Evolutionary conservation across 2,888 invertebrate species (phyloP).

Genomic region (Agrochola macilenta): DNA sequence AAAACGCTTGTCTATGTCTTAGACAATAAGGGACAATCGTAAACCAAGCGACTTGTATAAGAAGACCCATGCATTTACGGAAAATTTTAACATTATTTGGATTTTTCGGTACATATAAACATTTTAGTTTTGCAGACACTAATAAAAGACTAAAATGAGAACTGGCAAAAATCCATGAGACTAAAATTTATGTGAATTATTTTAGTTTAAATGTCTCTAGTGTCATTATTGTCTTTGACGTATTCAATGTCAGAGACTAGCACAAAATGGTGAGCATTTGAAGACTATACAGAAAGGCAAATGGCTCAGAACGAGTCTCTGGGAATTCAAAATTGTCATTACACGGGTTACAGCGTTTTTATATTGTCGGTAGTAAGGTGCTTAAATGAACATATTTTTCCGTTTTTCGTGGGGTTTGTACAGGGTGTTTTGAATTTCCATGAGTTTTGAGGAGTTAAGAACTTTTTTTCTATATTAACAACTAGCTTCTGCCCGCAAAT

Average conservation of each 20-base stretch:
- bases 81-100: not conserved
- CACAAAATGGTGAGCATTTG: conserved; percentile 69
- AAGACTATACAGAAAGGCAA: conserved; percentile 83
- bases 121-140: not conserved
- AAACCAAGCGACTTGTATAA: conserved; percentile 75
- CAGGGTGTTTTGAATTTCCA: conserved; percentile 64
- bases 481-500: no score
- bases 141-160: not conserved
- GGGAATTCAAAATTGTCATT: conserved; percentile 88
- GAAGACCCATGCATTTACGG: conserved; percentile 60
- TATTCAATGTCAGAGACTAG: conserved; percentile 65
- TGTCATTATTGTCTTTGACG: rapidly evolving
- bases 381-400: conserved; percentile 83
- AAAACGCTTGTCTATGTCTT: conserved; percentile 88
- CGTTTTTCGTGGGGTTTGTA: conserved; percentile 61
- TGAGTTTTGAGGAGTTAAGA: not conserved
- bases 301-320: conserved; percentile 85
- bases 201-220: rapidly evolving
- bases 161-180: not conserved
- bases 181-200: not conserved
- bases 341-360: conserved; percentile 87
- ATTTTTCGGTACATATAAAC: rapidly evolving
- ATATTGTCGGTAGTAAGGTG: conserved; percentile 81
- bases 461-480: no score
- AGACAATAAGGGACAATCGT: conserved; percentile 87